These are phyloP conservation scores for Brachypalpus laphriformis DNA, from an alignment of 2,888 invertebrate species.

Conservation along the genomic window DNA sequence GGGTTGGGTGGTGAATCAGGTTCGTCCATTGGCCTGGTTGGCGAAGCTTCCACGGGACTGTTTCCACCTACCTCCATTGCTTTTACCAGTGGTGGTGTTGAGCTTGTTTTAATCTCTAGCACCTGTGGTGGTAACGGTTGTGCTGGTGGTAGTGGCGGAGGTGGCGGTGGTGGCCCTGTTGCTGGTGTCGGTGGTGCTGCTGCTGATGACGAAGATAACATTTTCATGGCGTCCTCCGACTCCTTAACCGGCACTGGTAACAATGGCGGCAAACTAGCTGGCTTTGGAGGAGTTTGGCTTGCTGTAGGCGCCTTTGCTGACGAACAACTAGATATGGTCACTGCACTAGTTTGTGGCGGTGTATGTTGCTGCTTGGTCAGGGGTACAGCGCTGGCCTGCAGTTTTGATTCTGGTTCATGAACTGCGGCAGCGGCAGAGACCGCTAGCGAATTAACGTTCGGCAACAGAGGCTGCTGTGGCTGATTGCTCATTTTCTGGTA, in stretches of 20 bases:
- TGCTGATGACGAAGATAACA: slow-evolving; percentile 6
- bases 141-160: slow-evolving; percentile 34
- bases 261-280: slow-evolving; percentile 48
- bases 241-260: slow-evolving; percentile 39
- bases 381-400: slow-evolving; percentile 76
- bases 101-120: slow-evolving; percentile 25
- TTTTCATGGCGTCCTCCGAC: slow-evolving; percentile 33
- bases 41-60: slow-evolving; percentile 54
- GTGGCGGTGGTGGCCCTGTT: slow-evolving; percentile 18
- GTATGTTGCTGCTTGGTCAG: slow-evolving; percentile 75
- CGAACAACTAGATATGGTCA: slow-evolving; percentile 47
- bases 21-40: slow-evolving; percentile 36
- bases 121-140: slow-evolving; percentile 25
- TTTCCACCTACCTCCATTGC: slow-evolving; percentile 25
- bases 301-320: slow-evolving; percentile 41
- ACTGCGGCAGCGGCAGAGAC: neutral
- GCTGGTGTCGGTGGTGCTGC: slow-evolving; percentile 25
- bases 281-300: slow-evolving; percentile 54
- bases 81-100: slow-evolving; percentile 22
- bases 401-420: slow-evolving; percentile 62
- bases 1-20: slow-evolving; percentile 41
- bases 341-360: slow-evolving; percentile 59
- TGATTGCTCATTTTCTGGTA: slow-evolving; percentile 75
- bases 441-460: slow-evolving; percentile 40
- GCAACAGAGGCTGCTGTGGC: slow-evolving; percentile 35